These are phyloP conservation scores for Acleris laterana DNA, from an alignment of 2,888 invertebrate genomes.

Conservation along the genomic window DNA sequence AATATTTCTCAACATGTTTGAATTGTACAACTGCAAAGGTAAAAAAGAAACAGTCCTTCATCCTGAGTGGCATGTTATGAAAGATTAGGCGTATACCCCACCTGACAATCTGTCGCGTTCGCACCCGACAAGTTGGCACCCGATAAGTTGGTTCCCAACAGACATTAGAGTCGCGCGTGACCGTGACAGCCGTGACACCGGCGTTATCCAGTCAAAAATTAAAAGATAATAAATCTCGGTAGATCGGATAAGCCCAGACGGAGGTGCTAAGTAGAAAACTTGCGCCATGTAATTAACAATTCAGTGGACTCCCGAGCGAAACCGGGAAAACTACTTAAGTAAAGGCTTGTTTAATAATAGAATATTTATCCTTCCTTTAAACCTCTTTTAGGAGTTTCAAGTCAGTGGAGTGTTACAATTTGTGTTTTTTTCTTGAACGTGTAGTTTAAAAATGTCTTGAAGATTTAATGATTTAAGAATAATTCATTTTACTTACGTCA, in stretches of 20 bases:
- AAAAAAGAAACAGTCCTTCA: not conserved
- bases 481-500: too few relatives aligned
- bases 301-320: conserved; percentile 63
- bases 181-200: conserved; percentile 41
- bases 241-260: conserved; percentile 64
- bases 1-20: too few relatives aligned
- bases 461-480: too few relatives aligned
- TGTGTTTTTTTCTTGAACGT: not conserved
- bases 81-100: conserved; percentile 1
- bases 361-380: conserved; percentile 41
- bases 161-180: conserved; percentile 43
- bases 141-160: conserved; percentile 34
- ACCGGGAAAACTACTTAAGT: conserved; percentile 65
- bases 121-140: conserved; percentile 20
- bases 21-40: too few relatives aligned
- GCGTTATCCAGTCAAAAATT: conserved; percentile 53
- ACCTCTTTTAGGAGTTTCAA: not conserved
- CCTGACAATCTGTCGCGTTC: conserved; percentile 29
- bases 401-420: not conserved
- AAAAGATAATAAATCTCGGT: conserved; percentile 62
- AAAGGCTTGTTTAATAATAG: conserved; percentile 52
- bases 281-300: conserved; percentile 76
- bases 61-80: not conserved
- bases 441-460: not conserved
- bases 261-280: conserved; percentile 75